Percentiles rank a stretch among this genome's conserved stretches.
phyloP scores from a whole-genome alignment of 1,140 invertebrate species.

The Eueides isabella region DNA sequence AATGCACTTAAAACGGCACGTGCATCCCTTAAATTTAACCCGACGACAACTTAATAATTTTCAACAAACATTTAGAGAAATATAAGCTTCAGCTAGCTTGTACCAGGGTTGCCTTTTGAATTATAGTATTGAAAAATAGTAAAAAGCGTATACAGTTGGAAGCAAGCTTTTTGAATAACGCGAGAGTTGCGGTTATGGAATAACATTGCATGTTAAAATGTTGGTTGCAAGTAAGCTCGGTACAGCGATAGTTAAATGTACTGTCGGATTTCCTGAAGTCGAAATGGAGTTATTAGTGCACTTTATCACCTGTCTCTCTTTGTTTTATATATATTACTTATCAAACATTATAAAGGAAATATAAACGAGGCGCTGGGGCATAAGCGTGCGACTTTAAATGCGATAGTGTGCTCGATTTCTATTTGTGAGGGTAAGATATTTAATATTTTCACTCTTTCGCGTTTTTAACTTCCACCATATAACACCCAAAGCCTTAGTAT shows the following conservation, averaged over 20 bases:
- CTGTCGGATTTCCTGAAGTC: background rate
- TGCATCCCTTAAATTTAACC: conserved; percentile 44
- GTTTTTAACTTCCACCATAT: too few relatives aligned
- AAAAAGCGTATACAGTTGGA: conserved; percentile 28
- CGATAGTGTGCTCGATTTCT: too few relatives aligned
- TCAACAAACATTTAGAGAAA: conserved; percentile 12
- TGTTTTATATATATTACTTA: too few relatives aligned
- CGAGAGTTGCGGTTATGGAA: background rate
- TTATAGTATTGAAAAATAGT: conserved; percentile 6
- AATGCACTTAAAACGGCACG: conserved; percentile 47
- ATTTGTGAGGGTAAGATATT: too few relatives aligned
- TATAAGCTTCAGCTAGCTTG: conserved; percentile 9
- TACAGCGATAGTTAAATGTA: background rate
- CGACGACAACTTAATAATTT: conserved; percentile 39
- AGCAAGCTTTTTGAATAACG: conserved; percentile 30
- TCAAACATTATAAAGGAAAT: too few relatives aligned
- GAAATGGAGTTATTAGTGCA: background rate
- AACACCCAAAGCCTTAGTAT: too few relatives aligned
- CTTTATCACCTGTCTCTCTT: background rate
- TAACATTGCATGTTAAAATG: background rate
- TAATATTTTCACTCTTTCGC: too few relatives aligned
- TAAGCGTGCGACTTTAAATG: too few relatives aligned
- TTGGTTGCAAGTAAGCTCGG: background rate
- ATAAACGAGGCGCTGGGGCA: too few relatives aligned
- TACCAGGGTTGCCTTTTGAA: conserved; percentile 6